Evolutionary conservation across 2,888 invertebrate genomes (phyloP), one percentile per base, ranked within the genome.

Genomic region (Brachyopa scutellaris): DNA sequence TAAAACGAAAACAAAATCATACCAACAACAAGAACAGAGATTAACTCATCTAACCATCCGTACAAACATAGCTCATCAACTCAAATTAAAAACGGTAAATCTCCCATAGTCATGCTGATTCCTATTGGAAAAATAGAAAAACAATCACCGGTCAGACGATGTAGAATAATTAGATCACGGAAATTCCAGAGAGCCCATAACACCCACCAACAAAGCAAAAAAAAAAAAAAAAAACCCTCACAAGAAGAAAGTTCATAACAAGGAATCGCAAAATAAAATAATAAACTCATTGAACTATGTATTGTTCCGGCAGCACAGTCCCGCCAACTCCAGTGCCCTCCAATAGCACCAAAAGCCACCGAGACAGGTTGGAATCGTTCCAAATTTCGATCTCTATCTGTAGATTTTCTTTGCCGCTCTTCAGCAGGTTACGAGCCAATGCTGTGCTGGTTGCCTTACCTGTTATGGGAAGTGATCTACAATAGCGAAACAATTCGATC

Each of bases 401-500:
- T 0, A 51, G 51, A 61, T 67, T 67, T 53, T 40, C 29, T 42
- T 29, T 49, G 29, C 55, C 42, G 49, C 40, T 64, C 69, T 74
- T 57, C 62, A 62, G 51, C 74, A 76, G 76, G 76, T 76, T 76
- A 66, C 42, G 64, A 57, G 31, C 1, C 72, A 47, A 73, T 67
- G 61, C 61, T 33, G 47, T 67, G 73, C 64, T 47, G 15, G 8
- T 8, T 74, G 53, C 49, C 59, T 55, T 55, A 23, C 47, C 47
- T 67, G 36, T 55, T 47, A 61, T 66, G 66, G 66, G 73, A 74
- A 67, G 57, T 69, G 69, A 80, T 80, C 64, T 59, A 76, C 80
- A 80, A 80, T 64, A 80, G 51, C 69, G 45, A 76, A 76, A 80
- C 76, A 76, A 80, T 80, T 80, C 69, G 69, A 74, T 80, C 74